phyloP scores from a whole-genome alignment of 2,888 invertebrate genomes.

The Erpobdella octoculata region DNA sequence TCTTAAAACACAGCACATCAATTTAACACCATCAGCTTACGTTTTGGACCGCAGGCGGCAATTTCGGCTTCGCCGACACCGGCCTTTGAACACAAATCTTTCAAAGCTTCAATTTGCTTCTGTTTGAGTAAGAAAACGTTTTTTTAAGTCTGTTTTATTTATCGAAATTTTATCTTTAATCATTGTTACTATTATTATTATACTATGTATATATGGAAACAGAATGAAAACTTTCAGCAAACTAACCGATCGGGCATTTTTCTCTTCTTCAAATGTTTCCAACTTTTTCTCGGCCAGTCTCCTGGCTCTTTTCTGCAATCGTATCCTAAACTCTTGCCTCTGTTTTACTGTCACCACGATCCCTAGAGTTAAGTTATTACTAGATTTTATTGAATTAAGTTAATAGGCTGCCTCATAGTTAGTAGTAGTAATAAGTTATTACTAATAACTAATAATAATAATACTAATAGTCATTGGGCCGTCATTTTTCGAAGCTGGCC shows the following conservation, averaged over 20 bases:
- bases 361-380: constrained; percentile 23
- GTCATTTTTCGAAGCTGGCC: neutral
- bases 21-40: constrained; percentile 28
- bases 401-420: too few relatives aligned
- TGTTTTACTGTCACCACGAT: constrained; percentile 37
- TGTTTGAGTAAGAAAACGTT: constrained; percentile 15
- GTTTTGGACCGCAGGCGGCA: constrained; percentile 37
- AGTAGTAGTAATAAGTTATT: too few relatives aligned
- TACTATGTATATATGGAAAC: too few relatives aligned
- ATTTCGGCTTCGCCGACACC: constrained; percentile 37
- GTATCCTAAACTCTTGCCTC: constrained; percentile 36
- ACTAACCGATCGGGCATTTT: constrained; percentile 28
- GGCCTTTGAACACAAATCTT: constrained; percentile 37
- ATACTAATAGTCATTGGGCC: too few relatives aligned
- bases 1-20: neutral
- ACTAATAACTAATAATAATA: too few relatives aligned
- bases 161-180: too few relatives aligned
- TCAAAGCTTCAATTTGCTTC: constrained; percentile 37
- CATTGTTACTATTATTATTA: too few relatives aligned
- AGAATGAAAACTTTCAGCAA: neutral
- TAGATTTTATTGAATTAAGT: neutral
- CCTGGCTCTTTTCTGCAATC: constrained; percentile 36
- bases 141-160: too few relatives aligned
- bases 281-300: constrained; percentile 34
- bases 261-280: constrained; percentile 34